Base-by-base conservation (phyloP, 2,888 invertebrate genomes). In the Cepaea hortensis region DNA sequence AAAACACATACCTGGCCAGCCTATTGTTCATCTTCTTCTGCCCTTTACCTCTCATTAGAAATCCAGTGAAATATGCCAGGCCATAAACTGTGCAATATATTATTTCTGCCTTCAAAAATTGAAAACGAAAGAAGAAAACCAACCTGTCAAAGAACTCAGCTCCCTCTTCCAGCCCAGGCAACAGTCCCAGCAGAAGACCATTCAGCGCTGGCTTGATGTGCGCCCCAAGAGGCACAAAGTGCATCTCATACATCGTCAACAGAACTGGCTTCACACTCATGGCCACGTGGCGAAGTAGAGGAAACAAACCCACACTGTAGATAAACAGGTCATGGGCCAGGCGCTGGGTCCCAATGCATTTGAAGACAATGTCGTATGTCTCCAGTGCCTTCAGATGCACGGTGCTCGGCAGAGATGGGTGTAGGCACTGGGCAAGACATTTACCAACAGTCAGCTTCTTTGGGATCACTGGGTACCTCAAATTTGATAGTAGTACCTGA, bases 301-400 rank as follows among this genome's bases (percentile, higher is more conserved):
- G 98, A 94, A 98, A 98, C 70, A 98, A 95, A 20, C 98, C 98
- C 94, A 95, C 94, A 81, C 95, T 95, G 91, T 97, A 97, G 91
- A 97, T 97, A 93, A 97, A 97, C 85, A 97, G 95, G 93, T 97
- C 97, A 91, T 97, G 96, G 85, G 97, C 96, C 87, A 97, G 95
- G 48, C 94, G 95, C 93, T 96, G 96, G 82, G 97, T 96, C 88
- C 97, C 97, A 95, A 98, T 97, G 92, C 97, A 97, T 93, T 97
- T 97, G 95, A 98, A 98, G 93, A 98, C 97, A 90, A 97, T 96
- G 93, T 97, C 97, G 94, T 98, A 98, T 0, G 97, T 97, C 95
- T 98, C 98, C 90, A 98, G 95, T 46, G 98, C 97, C 95, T 98
- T 98, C 88, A 98, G 95, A 95, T 98, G 98, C 50, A 98, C 98